Evolutionary conservation across 1,140 invertebrate species (phyloP), one percentile per base, ranked within the genome.

Genomic region (Saxidomus purpurata): DNA sequence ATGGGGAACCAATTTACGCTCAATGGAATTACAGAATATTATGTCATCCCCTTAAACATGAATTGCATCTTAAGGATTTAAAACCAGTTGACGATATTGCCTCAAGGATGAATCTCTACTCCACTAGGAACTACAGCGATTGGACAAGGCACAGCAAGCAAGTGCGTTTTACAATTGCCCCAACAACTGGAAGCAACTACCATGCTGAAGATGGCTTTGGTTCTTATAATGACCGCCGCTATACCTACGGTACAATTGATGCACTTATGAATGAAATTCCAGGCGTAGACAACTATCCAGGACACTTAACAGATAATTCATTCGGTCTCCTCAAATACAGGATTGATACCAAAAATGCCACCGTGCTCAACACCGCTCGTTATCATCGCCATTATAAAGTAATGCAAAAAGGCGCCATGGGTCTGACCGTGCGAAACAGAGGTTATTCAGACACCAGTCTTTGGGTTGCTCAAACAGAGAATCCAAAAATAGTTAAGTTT

Each of bases 11-110:
- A 1, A 40, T 83, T 11, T 92, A 89, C 28, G 91, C 92, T 11
- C 93, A 95, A 89, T 95, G 94, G 94, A 94, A 94, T 87, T 95
- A 95, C 88, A 89, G 93, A 71, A 94, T 95, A 25, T 76, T 93
- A 2, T 95, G 94, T 69, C 92, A 95, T 83, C 94, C 94, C 19
- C 55, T 94, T 11, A 90, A 89, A 76, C 43, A 80, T 1, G 79
- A 92, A 19, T 63, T 93, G 15, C 86, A 87, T 2, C 76, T 89
- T 17, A 79, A 77, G 38, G 71, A 91, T 25, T 71, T 94, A n/a
- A 52, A 83, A 67, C 91, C 90, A 47, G 89, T 93, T 0, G 93
- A 94, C 76, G 94, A 94, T 43, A 49, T 94, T 15, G 76, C 79
- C 0, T 59, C 85, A 2, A 77, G 94, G 59, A 38, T 94, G 80